Base-by-base conservation (phyloP, 2,888 invertebrate species). In the Polydrusus pterygomalis region DNA sequence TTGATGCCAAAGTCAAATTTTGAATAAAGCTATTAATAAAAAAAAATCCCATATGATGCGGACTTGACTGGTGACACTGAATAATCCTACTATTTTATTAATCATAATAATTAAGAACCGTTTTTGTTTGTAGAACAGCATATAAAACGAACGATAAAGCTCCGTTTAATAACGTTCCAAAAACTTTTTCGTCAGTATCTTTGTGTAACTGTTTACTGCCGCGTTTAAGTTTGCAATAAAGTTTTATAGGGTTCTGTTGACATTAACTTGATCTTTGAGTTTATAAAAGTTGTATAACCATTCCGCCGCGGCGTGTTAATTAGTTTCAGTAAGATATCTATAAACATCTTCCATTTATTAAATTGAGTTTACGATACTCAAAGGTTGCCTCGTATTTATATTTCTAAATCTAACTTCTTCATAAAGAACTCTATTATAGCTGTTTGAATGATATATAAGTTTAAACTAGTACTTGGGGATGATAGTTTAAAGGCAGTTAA, bases 211-310 rank as follows among this genome's bases (percentile, higher is more conserved):
- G 49, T 72, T 72, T 72, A 72, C 56, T 64, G 40, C 71, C 56
- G 13, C 54, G 20, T 67, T 73, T 67, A 73, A 67, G 47, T 60
- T 60, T 47, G 73, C 49, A 73, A 60, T 73, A 73, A 73, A 73
- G 67, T 64, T 73, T 43, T 54, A 63, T 45, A 54, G 15, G 60
- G 45, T 51, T 40, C 43, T 62, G 74, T 74, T 74, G 74, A 74
- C 74, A 62, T 74, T 70, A 74, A 74, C 74, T 69, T 69, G 62
- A 74, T 70, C 70, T 47, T 56, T 47, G 30, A 68, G 56, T 64
- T 58, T 43, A 64, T 70, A 74, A 70, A 74, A 70, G 56, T 70
- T 65, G 64, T 69, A 34, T 47, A 43, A 49, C 70, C 68, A 64
- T 70, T 45, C 56, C 56, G 20, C 2, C 47, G 47, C 64, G 38